Evolutionary conservation across 2,113 vertebrate genomes (phyloP).

Genomic region (Symphodus melops): DNA sequence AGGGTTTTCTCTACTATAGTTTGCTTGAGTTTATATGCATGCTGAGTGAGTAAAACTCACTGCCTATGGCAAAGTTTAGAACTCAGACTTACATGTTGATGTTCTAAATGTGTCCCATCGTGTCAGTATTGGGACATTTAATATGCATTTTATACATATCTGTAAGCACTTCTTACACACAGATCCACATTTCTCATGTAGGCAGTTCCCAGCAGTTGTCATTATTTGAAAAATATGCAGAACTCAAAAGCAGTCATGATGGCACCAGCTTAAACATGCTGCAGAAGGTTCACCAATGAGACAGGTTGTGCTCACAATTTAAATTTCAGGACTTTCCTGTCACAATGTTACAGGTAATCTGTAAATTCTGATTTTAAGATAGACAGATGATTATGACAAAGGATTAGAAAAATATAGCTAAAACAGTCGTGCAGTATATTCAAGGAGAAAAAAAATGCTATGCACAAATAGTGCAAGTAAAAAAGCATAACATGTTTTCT

Average conservation of each 20-base stretch:
- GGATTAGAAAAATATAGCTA: too few species aligned
- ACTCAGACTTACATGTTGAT: not conserved
- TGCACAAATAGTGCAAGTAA: too few species aligned
- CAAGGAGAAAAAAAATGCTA: too few species aligned
- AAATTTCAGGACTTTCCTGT: too few species aligned
- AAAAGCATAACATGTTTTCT: not conserved
- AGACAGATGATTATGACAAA: too few species aligned
- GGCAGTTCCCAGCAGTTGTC: not conserved
- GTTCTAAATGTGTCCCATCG: not conserved
- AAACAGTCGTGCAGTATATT: too few species aligned
- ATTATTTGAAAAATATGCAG: not conserved
- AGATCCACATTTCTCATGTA: not conserved
- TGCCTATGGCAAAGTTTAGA: not conserved
- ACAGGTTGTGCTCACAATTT: not conserved
- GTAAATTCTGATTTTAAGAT: not conserved
- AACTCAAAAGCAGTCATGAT: conserved; percentile 4
- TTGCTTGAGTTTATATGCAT: conserved; percentile 12
- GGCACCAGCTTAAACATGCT: not conserved
- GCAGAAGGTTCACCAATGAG: not conserved
- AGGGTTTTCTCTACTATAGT: conserved; percentile 7
- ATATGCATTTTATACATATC: conserved; percentile 9
- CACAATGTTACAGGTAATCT: not conserved
- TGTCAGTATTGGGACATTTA: not conserved
- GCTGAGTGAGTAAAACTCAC: conserved; percentile 9
- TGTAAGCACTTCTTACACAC: not conserved